A percentile compares a stretch with the other conserved stretches of the same genome.
Evolutionary conservation across 1,140 invertebrate genomes (phyloP).

Genomic region (Condylostylus longicornis): DNA sequence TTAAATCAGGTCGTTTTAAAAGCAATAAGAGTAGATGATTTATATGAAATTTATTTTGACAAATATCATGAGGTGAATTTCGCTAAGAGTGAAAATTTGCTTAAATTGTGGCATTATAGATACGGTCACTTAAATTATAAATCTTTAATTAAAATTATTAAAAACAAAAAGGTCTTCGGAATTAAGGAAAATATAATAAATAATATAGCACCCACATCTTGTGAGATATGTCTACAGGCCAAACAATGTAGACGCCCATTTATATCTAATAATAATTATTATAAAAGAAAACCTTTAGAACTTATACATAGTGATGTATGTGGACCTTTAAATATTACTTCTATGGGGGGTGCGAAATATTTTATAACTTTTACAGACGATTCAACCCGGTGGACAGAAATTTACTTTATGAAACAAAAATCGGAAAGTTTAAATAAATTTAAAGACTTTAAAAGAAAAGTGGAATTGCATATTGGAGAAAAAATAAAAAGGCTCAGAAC

Average conservation of each 20-base stretch:
- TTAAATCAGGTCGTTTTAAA: too few species aligned
- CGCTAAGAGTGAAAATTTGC: too few species aligned
- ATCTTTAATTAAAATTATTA: too few species aligned
- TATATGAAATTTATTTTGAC: too few species aligned
- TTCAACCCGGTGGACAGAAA: constrained; percentile 17
- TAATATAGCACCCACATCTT: too few species aligned
- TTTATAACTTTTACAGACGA: constrained; percentile 31
- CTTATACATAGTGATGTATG: constrained; percentile 28
- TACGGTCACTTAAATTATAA: too few species aligned
- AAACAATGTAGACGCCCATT: neutral
- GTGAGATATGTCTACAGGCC: neutral
- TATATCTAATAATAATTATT: neutral
- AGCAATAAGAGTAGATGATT: too few species aligned
- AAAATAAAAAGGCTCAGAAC: constrained; percentile 16
- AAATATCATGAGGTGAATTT: too few species aligned
- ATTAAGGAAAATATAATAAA: too few species aligned
- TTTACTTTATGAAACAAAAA: constrained; percentile 26
- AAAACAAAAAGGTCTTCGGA: too few species aligned
- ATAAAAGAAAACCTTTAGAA: constrained; percentile 8
- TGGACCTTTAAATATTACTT: constrained; percentile 25
- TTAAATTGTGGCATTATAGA: too few species aligned
- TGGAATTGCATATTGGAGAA: constrained; percentile 13
- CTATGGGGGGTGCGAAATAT: constrained; percentile 21
- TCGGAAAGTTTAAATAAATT: constrained; percentile 7
- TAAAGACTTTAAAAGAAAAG: constrained; percentile 7